phyloP scores from a whole-genome alignment of 2,797 vertebrate species.

The Netta rufina region DNA sequence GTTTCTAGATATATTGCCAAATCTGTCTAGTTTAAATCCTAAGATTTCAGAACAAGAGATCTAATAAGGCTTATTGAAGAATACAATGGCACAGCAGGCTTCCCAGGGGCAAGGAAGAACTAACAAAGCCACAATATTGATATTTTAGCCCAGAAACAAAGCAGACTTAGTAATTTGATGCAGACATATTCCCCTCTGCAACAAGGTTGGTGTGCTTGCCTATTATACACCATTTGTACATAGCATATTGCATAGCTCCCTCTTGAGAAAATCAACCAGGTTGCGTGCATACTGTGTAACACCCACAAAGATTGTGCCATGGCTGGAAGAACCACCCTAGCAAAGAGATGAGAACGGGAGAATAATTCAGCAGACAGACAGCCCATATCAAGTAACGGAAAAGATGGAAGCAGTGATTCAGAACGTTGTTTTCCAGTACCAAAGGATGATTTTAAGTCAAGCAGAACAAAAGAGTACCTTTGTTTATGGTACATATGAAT shows the following conservation, averaged over 20 bases:
- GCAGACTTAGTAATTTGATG: neutral
- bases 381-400: neutral
- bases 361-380: neutral
- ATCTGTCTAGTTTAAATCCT: neutral
- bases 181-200: neutral
- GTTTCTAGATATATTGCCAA: neutral
- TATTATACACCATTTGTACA: neutral
- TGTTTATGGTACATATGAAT: neutral
- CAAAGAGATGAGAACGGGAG: neutral
- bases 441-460: neutral
- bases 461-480: neutral
- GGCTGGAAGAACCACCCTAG: fast-evolving
- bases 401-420: neutral
- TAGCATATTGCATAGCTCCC: neutral
- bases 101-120: neutral
- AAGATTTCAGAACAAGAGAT: neutral
- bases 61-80: slow-evolving; percentile 4
- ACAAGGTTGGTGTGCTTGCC: neutral
- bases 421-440: neutral
- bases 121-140: neutral
- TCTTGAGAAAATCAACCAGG: neutral
- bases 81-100: neutral
- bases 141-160: slow-evolving; percentile 10
- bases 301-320: neutral
- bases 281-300: neutral